Conservation (phyloP, 1,140 invertebrate species). For the Meteorus sp. region DNA sequence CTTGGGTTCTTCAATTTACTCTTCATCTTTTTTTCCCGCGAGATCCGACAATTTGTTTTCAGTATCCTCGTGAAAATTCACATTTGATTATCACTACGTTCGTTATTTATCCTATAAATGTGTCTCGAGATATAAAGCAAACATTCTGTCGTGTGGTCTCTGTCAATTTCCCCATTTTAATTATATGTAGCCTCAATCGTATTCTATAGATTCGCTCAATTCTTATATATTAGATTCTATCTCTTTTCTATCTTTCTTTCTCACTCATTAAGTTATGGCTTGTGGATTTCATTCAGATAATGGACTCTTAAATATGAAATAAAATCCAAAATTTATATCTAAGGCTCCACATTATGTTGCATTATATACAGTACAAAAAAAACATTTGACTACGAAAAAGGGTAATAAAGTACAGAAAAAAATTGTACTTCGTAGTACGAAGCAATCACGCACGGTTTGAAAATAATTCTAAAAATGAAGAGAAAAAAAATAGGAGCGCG, state of each 20-base stretch:
- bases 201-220: too few relatives aligned
- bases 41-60: not conserved
- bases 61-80: too few relatives aligned
- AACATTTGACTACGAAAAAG: slow-evolving; percentile 44
- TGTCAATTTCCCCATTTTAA: too few relatives aligned
- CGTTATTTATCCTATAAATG: too few relatives aligned
- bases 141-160: too few relatives aligned
- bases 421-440: slow-evolving; percentile 44
- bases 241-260: not conserved
- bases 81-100: too few relatives aligned
- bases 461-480: slow-evolving; percentile 24
- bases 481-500: slow-evolving; percentile 35
- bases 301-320: slow-evolving; percentile 48
- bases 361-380: slow-evolving; percentile 32
- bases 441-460: too few relatives aligned
- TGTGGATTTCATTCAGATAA: slow-evolving; percentile 23
- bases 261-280: slow-evolving; percentile 5
- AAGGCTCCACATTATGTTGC: slow-evolving; percentile 33
- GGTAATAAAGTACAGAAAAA: slow-evolving; percentile 37
- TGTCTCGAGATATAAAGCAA: too few relatives aligned
- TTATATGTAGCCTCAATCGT: too few relatives aligned
- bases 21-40: not conserved
- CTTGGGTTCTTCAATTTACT: not conserved
- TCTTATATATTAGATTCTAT: too few relatives aligned
- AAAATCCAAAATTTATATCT: slow-evolving; percentile 37